Evolutionary conservation across 1,140 invertebrate genomes (phyloP).

Genomic region (Berghia stephanieae): DNA sequence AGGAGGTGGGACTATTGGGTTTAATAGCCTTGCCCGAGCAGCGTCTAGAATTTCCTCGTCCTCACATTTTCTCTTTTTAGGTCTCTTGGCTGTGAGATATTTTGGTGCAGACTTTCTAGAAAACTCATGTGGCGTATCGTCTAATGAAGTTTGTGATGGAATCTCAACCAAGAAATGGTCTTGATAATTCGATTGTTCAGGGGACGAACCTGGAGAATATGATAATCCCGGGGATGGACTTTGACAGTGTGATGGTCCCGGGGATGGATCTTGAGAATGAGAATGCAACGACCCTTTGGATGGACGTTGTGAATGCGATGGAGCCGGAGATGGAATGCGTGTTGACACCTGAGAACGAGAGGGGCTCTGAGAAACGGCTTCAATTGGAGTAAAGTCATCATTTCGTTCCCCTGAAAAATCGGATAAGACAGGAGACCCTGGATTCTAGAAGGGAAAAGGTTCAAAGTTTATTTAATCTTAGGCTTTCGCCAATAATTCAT

Average conservation of each 20-base stretch:
- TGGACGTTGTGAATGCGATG: too few relatives aligned
- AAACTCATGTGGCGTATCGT: not conserved
- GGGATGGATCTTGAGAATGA: not conserved
- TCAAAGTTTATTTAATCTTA: too few relatives aligned
- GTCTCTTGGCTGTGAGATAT: not conserved
- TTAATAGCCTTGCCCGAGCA: constrained; percentile 18
- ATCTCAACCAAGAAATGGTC: not conserved
- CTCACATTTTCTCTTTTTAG: constrained; percentile 12
- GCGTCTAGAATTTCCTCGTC: constrained; percentile 11
- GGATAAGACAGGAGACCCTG: too few relatives aligned
- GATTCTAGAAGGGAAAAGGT: too few relatives aligned
- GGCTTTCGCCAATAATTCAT: not conserved
- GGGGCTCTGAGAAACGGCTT: not conserved
- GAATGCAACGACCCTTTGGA: too few relatives aligned
- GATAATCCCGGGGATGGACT: not conserved
- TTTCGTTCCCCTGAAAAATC: too few relatives aligned
- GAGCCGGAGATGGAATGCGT: too few relatives aligned
- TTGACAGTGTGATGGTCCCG: not conserved
- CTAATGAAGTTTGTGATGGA: not conserved
- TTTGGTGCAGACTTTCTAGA: not conserved
- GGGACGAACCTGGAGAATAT: not conserved
- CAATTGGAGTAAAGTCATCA: not conserved
- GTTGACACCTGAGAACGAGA: constrained; percentile 2
- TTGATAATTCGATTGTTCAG: not conserved
- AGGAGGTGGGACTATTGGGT: constrained; percentile 4